Evolutionary conservation across 2,888 invertebrate species (phyloP), one percentile per base, ranked within the genome.

Genomic region (Theristus sp.): DNA sequence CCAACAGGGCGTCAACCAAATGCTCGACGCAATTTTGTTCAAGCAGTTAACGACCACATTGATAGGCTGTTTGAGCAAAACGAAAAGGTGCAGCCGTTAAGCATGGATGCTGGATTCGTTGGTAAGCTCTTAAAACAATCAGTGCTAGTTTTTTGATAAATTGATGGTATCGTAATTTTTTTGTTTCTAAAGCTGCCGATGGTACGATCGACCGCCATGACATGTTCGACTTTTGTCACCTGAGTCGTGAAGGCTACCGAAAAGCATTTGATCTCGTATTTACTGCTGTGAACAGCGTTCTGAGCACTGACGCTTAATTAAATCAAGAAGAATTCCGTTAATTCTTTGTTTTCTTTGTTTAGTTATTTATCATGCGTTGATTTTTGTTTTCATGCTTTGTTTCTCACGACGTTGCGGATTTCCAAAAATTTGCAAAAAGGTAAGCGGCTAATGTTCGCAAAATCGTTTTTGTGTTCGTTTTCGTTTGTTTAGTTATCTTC

Each of bases 161-260:
- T n/a, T n/a, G n/a, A n/a, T n/a, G n/a, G n/a, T n/a, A n/a, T n/a
- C n/a, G n/a, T n/a, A n/a, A n/a, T n/a, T n/a, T n/a, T n/a, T n/a
- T n/a, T n/a, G n/a, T 62, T 38, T 1, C 56, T 65, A 25, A 85
- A 85, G 75, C 85, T 85, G 58, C 67, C 0, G 73, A 76, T 56
- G 76, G 87, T 1, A 82, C 83, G 55, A 88, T 90, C 62, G 86
- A 85, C 72, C 87, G 87, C 72, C 84, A 84, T 71, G 89, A 90
- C 73, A 87, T 91, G 87, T 84, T 86, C 73, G 90, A 91, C 76
- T 91, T 88, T 76, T 81, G 89, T 58, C 84, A 88, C 71, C 81
- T 89, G 62, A 89, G 88, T 1, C 85, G 86, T 76, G 82, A 84
- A 58, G 90, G 89, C 60, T 87, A 87, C 75, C 81, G 83, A 70